Percentiles rank a stretch among this genome's conserved stretches.
phyloP scores from a whole-genome alignment of 2,113 vertebrate species.

The Natator depressus region DNA sequence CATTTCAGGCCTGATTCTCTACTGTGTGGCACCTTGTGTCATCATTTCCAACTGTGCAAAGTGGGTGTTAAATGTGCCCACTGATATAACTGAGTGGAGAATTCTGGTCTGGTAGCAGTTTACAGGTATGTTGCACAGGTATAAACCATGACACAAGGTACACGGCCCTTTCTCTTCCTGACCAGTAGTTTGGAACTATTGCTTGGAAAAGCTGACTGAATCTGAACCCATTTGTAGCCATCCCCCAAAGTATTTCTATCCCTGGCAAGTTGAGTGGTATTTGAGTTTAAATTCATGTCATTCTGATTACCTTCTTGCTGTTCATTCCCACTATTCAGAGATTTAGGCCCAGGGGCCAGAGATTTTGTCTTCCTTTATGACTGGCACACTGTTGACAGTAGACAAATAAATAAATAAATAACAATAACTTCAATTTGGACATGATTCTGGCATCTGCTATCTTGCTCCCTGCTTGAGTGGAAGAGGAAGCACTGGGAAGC shows the following conservation, averaged over 20 bases:
- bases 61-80: neutral
- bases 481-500: neutral
- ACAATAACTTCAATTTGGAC: neutral
- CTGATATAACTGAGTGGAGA: neutral
- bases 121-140: neutral
- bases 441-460: neutral
- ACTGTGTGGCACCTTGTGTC: slow-evolving; percentile 27
- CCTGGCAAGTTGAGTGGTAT: neutral
- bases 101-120: slow-evolving; percentile 2
- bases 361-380: slow-evolving; percentile 18
- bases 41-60: slow-evolving; percentile 50
- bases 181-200: neutral
- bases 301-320: slow-evolving; percentile 13
- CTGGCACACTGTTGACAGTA: neutral
- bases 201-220: neutral
- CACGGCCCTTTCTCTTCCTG: neutral
- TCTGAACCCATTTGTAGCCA: neutral
- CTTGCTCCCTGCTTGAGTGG: neutral
- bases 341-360: neutral
- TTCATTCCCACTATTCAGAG: neutral
- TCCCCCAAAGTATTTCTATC: neutral
- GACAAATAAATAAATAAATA: neutral
- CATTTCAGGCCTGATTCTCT: slow-evolving; percentile 66
- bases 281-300: accelerated
- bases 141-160: neutral